Conservation (phyloP, 1,140 invertebrate genomes). For the Leptopilina boulardi region DNA sequence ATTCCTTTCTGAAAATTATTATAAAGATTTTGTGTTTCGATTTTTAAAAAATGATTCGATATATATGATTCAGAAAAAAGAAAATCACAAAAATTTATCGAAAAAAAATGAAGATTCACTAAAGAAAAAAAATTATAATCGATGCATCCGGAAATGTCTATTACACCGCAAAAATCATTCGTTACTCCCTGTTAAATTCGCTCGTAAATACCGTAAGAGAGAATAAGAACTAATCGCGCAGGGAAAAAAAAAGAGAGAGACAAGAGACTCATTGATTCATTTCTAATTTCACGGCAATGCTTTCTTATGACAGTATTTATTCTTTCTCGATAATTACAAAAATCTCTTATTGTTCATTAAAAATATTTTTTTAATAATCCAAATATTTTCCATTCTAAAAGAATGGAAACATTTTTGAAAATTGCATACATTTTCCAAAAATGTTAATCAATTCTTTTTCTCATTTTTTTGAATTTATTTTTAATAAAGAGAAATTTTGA, state of each 20-base stretch:
- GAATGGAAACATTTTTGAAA: no score
- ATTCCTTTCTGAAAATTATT: no score
- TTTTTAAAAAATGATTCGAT: no score
- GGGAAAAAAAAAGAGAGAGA: constrained; percentile 34
- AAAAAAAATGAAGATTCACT: no score
- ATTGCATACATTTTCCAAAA: no score
- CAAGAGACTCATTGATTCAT: constrained; percentile 42
- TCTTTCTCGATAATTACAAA: neutral
- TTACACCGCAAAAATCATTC: constrained; percentile 60
- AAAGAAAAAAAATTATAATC: no score
- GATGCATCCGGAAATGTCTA: constrained; percentile 59
- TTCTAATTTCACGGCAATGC: constrained; percentile 53
- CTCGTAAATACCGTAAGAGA: constrained; percentile 58
- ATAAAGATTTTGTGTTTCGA: no score
- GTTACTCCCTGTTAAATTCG: constrained; percentile 66
- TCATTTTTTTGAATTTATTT: no score
- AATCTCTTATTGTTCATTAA: constrained; percentile 19
- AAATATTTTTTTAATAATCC: no score
- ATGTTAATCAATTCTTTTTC: no score
- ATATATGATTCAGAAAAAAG: neutral
- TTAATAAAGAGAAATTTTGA: no score
- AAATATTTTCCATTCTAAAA: no score
- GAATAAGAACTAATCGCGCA: constrained; percentile 47
- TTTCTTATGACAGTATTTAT: neutral
- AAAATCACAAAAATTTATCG: constrained; percentile 35